Conservation (phyloP, 2,113 vertebrate genomes). For the Vombatus ursinus region DNA sequence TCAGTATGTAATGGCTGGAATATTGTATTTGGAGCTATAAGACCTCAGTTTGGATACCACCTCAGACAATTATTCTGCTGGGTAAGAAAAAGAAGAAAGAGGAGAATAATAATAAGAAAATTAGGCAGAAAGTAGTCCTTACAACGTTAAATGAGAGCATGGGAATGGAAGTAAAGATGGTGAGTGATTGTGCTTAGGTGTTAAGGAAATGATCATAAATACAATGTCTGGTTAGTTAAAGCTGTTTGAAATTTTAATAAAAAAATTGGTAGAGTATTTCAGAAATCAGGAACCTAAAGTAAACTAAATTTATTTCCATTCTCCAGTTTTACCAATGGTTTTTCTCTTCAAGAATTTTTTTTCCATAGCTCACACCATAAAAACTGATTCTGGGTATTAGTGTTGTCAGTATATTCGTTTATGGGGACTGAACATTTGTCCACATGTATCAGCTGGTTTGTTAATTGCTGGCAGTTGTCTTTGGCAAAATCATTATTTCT, state of each 20-base stretch:
- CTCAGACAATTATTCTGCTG: neutral
- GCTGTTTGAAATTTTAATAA: neutral
- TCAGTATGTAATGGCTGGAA: neutral
- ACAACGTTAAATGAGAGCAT: neutral
- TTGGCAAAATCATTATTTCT: constrained; percentile 19
- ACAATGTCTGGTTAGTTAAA: neutral
- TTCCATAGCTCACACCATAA: neutral
- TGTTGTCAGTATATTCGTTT: neutral
- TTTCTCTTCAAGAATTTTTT: neutral
- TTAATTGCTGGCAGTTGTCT: neutral
- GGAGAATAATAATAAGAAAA: neutral
- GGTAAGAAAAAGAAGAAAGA: neutral
- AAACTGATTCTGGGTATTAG: neutral
- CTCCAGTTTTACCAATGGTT: neutral
- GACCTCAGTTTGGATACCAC: neutral
- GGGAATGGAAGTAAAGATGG: neutral
- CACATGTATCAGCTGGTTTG: neutral
- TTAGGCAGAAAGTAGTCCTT: neutral
- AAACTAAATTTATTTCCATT: neutral
- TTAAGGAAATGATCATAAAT: neutral
- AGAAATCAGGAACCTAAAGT: neutral
- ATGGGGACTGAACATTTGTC: neutral
- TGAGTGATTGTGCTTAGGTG: neutral
- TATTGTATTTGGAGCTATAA: neutral
- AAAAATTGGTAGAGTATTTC: neutral